These are phyloP conservation scores for Columba livia DNA, from an alignment of 2,113 vertebrate species.

Conservation along the genomic window DNA sequence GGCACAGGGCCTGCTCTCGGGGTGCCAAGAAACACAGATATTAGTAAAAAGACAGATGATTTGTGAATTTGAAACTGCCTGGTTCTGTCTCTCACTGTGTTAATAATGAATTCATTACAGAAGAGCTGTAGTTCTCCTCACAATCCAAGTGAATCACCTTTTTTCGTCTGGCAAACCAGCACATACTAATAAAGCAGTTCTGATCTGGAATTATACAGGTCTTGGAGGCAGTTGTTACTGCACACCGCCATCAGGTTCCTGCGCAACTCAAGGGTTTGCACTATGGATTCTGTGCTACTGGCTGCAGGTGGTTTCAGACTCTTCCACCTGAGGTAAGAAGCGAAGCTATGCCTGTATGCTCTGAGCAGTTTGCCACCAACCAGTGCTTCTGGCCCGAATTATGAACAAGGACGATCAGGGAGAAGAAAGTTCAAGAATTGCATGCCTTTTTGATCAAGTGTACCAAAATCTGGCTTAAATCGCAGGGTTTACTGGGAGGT, in stretches of 20 bases:
- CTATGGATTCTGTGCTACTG: not conserved
- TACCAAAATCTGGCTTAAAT: not conserved
- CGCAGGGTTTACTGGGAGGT: not conserved
- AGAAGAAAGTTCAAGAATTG: not conserved
- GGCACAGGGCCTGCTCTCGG: slow-evolving; percentile 16
- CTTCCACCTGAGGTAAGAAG: not conserved
- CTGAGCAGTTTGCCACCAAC: not conserved
- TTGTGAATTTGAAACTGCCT: slow-evolving; percentile 61
- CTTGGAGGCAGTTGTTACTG: not conserved
- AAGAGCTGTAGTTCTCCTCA: not conserved
- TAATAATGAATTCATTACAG: slow-evolving; percentile 59
- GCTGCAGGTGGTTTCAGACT: not conserved
- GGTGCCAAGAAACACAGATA: slow-evolving; percentile 64
- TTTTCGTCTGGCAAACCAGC: not conserved
- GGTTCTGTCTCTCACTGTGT: slow-evolving; percentile 42
- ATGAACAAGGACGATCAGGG: not conserved
- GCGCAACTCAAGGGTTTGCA: not conserved
- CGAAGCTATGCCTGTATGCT: not conserved
- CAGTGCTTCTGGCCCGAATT: not conserved
- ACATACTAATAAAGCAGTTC: not conserved
- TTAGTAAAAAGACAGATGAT: slow-evolving; percentile 62
- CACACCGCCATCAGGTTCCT: not conserved
- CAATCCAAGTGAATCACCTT: not conserved
- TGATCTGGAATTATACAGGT: not conserved
- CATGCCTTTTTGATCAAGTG: not conserved